A percentile compares a stretch with the other conserved stretches of the same genome.
Conservation (phyloP, 2,797 vertebrate species). For the Muraenolepis orangiensis region DNA sequence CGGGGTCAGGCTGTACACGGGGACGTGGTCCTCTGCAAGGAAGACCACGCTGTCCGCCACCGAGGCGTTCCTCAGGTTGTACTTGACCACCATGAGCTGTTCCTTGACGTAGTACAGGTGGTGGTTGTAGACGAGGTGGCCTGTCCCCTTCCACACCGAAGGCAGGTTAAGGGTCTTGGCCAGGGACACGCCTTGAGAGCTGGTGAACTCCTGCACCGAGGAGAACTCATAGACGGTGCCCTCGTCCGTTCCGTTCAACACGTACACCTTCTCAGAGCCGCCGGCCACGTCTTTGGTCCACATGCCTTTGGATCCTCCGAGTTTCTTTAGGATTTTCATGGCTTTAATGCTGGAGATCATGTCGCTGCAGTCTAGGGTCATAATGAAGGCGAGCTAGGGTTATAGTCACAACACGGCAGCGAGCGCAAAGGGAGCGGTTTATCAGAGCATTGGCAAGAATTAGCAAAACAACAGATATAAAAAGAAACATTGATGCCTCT, state of each 20-base stretch:
- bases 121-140: conserved; percentile 83
- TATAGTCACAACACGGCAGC: too few relatives aligned
- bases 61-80: conserved; percentile 79
- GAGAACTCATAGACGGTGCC: conserved; percentile 83
- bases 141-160: conserved; percentile 86
- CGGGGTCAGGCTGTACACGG: conserved; percentile 75
- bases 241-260: conserved; percentile 85
- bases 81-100: conserved; percentile 85
- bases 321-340: conserved; percentile 95
- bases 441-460: neutral
- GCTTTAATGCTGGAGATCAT: conserved; percentile 90
- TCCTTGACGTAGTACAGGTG: conserved; percentile 84
- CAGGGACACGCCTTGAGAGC: conserved; percentile 77
- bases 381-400: neutral
- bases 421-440: neutral
- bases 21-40: conserved; percentile 79
- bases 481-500: too few relatives aligned
- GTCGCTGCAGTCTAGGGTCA: conserved; percentile 85
- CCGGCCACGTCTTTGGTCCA: conserved; percentile 87
- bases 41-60: conserved; percentile 86
- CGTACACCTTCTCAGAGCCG: conserved; percentile 82
- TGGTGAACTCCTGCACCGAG: conserved; percentile 84
- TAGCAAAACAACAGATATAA: neutral
- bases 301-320: conserved; percentile 81
- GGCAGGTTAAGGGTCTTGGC: conserved; percentile 82